Evolutionary conservation across 2,888 invertebrate species (phyloP), one percentile per base, ranked within the genome.

Genomic region (Cosmia pyralina): DNA sequence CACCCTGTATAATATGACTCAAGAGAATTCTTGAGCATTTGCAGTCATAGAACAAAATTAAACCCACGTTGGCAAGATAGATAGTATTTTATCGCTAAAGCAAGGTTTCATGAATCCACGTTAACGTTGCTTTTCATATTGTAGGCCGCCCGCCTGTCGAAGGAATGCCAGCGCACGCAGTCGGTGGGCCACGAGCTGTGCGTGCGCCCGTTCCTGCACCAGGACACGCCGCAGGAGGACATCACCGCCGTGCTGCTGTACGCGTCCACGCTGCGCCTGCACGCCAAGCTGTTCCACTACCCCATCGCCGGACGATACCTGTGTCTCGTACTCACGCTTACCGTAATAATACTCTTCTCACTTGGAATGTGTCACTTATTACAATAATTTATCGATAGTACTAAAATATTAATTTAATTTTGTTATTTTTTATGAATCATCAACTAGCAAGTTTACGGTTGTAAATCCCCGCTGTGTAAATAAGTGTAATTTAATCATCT

Each of bases 191-290:
- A 98, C 92, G 98, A 98, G 92, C 96, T 98, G 67, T 96, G 98
- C 69, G 97, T 97, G 19, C 96, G 98, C 2, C 98, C 98, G 0
- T 98, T 98, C 90, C 97, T 98, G 4, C 98, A 98, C 93, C 98
- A 98, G 91, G 97, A 97, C 87, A 98, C 98, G 13, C 96, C 98
- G 0, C 97, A 97, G 67, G 97, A 97, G 84, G 98, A 98, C 94
- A 96, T 98, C 85, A 97, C 97, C 87, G 97, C 98, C 0, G 97
- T 98, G 75, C 96, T 98, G 46, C 94, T 98, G 82, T 98, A 97
- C 91, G 97, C 98, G 1, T 97, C 98, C 3, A 97, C 98, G 59
- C 94, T 98, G 67, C 97, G 97, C 86, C 97, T 98, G 92, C 97
- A 97, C 77, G 98, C 98, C 4, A 97, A 97, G 90, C 95, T 98